phyloP scores from a whole-genome alignment of 2,888 invertebrate species.

The Harpagoxenus sublaevis region DNA sequence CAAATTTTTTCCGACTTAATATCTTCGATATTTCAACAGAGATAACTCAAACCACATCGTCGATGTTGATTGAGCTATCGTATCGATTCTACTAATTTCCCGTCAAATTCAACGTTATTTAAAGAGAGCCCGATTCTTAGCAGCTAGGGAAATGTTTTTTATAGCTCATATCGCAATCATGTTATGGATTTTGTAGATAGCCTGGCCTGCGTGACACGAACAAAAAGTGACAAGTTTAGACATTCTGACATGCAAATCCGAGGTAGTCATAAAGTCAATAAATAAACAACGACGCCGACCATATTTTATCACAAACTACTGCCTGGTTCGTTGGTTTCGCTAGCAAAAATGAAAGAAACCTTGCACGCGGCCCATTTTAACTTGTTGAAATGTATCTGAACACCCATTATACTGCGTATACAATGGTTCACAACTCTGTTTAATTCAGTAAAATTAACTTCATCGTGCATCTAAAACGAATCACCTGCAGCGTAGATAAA shows the following conservation, averaged over 20 bases:
- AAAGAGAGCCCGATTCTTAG: background rate
- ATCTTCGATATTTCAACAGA: slow-evolving; percentile 5
- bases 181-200: background rate
- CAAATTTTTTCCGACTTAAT: background rate
- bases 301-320: slow-evolving; percentile 49
- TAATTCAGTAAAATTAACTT: slow-evolving; percentile 43
- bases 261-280: slow-evolving; percentile 39
- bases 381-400: slow-evolving; percentile 54
- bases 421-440: slow-evolving; percentile 52
- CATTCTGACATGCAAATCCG: background rate
- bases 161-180: slow-evolving; percentile 33
- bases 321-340: slow-evolving; percentile 1
- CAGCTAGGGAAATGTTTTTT: slow-evolving; percentile 23
- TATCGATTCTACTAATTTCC: background rate
- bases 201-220: slow-evolving; percentile 11
- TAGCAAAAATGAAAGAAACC: slow-evolving; percentile 23
- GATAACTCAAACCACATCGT: background rate
- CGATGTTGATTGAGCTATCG: background rate
- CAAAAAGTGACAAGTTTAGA: slow-evolving; percentile 56
- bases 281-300: slow-evolving; percentile 56
- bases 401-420: slow-evolving; percentile 55
- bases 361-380: slow-evolving; percentile 24
- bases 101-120: background rate
- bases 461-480: slow-evolving; percentile 39
- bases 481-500: slow-evolving; percentile 7